Evolutionary conservation across 2,888 invertebrate species (phyloP).

Genomic region (Archaeoteleia sp.): DNA sequence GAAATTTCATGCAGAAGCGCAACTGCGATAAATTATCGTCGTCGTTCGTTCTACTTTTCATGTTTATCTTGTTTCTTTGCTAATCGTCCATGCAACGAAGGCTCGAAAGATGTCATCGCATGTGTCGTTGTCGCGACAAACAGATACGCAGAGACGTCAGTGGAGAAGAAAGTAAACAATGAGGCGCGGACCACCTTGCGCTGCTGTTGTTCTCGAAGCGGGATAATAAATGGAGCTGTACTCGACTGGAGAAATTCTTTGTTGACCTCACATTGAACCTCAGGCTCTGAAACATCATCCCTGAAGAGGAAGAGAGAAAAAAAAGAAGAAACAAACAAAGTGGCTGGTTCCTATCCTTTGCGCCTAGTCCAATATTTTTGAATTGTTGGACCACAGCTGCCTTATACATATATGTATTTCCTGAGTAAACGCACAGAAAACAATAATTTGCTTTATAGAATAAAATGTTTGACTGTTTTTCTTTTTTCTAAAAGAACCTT

Average conservation of each 20-base stretch:
- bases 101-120: background rate
- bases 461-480: too few relatives aligned
- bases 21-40: slow-evolving; percentile 21
- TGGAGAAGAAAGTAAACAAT: slow-evolving; percentile 35
- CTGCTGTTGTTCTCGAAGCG: slow-evolving; percentile 23
- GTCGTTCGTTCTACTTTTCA: slow-evolving; percentile 19
- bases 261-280: slow-evolving; percentile 15
- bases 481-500: too few relatives aligned
- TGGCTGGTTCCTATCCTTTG: slow-evolving; percentile 13
- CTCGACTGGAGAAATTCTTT: slow-evolving; percentile 10
- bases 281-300: slow-evolving; percentile 11
- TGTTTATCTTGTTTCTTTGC: slow-evolving; percentile 19
- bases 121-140: slow-evolving; percentile 14
- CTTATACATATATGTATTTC: slow-evolving; percentile 3
- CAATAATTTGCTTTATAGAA: too few relatives aligned
- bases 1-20: slow-evolving; percentile 19
- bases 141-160: slow-evolving; percentile 25
- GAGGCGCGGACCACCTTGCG: slow-evolving; percentile 29
- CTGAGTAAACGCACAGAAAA: too few relatives aligned
- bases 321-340: slow-evolving; percentile 4
- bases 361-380: slow-evolving; percentile 6
- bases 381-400: slow-evolving; percentile 21
- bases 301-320: slow-evolving; percentile 1
- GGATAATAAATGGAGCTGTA: slow-evolving; percentile 21
- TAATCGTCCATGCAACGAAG: slow-evolving; percentile 1